Evolutionary conservation across 2,888 invertebrate genomes (phyloP).

Genomic region (Daptonema setosum): DNA sequence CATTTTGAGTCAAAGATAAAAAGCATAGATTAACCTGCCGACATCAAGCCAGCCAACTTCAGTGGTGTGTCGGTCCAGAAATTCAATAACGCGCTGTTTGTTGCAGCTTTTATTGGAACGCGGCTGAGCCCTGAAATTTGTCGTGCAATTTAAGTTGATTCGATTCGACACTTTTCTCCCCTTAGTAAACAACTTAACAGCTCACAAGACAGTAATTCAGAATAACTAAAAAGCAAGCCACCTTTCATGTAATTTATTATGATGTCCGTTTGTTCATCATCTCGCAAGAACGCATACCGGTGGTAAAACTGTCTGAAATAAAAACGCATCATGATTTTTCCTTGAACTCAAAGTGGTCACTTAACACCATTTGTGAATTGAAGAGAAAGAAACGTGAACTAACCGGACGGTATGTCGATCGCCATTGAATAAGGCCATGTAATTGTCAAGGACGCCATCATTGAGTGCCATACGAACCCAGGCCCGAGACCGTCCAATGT

Average conservation of each 20-base stretch:
- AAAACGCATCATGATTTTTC: neutral
- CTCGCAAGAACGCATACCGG: constrained; percentile 28
- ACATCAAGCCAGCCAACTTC: constrained; percentile 26
- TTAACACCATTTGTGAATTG: no score
- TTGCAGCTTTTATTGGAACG: constrained; percentile 20
- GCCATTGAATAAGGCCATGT: constrained; percentile 28
- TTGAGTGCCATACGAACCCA: constrained; percentile 33
- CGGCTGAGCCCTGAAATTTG: neutral
- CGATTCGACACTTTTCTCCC: no score
- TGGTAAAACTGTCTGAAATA: constrained; percentile 29
- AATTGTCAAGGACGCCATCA: constrained; percentile 31
- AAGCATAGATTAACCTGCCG: constrained; percentile 2
- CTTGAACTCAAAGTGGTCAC: neutral
- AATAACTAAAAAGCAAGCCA: neutral
- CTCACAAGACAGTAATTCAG: neutral
- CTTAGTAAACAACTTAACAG: no score
- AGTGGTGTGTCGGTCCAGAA: constrained; percentile 31
- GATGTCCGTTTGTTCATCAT: constrained; percentile 30
- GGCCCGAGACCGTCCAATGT: constrained; percentile 32
- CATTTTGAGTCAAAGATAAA: no score
- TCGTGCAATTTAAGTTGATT: constrained; percentile 13
- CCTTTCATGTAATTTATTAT: constrained; percentile 14
- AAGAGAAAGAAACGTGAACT: no score
- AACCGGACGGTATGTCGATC: constrained; percentile 28
- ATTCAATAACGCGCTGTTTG: constrained; percentile 32